phyloP scores from a whole-genome alignment of 2,113 vertebrate species.

The Brachypteracias leptosomus region DNA sequence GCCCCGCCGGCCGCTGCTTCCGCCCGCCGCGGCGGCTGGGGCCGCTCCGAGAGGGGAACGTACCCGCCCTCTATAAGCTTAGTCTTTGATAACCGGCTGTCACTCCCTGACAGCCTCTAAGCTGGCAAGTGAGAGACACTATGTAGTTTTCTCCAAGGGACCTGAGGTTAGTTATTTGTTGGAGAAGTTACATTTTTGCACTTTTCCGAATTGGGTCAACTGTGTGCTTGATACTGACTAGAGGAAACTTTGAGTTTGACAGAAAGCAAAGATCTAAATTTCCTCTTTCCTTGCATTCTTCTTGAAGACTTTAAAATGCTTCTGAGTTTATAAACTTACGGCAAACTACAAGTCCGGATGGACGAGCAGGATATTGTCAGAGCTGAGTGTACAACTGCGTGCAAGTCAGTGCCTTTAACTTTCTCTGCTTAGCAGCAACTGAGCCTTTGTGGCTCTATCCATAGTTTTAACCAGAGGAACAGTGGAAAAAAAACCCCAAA shows the following conservation, averaged over 20 bases:
- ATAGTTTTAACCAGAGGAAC: neutral
- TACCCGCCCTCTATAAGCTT: neutral
- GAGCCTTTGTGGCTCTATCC: neutral
- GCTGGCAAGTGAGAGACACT: neutral
- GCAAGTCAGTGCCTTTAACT: neutral
- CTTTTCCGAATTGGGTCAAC: neutral
- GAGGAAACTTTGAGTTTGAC: neutral
- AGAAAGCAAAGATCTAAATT: neutral
- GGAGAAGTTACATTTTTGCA: neutral
- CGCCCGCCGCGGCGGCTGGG: neutral
- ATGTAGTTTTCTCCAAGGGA: neutral
- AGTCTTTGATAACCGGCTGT: neutral
- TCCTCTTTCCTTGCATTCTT: neutral
- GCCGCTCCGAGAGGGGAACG: neutral
- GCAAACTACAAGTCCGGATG: accelerated
- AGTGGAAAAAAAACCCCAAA: neutral
- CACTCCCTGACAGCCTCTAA: neutral
- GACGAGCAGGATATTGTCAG: neutral
- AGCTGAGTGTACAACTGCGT: accelerated
- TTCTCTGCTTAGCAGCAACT: neutral
- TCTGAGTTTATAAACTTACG: neutral
- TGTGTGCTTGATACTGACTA: neutral
- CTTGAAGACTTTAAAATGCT: neutral
- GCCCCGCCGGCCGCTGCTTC: neutral
- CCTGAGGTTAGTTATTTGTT: neutral